phyloP scores from a whole-genome alignment of 1,140 invertebrate genomes.

The Orussus abietinus region DNA sequence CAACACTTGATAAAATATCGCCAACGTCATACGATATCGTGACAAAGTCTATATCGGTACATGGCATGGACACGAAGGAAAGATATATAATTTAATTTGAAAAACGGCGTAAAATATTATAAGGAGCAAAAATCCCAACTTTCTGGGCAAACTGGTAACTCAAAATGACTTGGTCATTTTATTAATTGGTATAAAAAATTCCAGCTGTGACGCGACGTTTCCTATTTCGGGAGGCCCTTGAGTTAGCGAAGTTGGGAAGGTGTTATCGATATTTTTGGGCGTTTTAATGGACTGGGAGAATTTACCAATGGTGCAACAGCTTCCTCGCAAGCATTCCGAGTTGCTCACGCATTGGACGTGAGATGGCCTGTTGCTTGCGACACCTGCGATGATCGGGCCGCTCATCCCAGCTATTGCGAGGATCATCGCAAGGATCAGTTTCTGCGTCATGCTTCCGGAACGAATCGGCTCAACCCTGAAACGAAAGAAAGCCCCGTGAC shows the following conservation, averaged over 20 bases:
- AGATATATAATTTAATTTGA: no score
- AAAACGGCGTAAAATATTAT: no score
- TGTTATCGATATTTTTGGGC: no score
- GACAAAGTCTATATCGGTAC: no score
- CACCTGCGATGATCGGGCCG: background rate
- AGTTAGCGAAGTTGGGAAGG: no score
- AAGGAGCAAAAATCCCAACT: background rate
- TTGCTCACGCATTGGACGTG: slow-evolving; percentile 15
- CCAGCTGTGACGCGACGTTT: no score
- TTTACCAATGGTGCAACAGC: slow-evolving; percentile 26
- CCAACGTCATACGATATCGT: no score
- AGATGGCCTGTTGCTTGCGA: background rate
- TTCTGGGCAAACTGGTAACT: background rate
- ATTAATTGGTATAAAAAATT: background rate
- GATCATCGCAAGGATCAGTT: slow-evolving; percentile 3
- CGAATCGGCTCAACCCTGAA: slow-evolving; percentile 4
- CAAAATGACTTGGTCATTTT: background rate
- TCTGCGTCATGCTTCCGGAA: background rate
- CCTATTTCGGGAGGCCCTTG: no score
- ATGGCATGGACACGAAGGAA: no score
- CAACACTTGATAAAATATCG: no score
- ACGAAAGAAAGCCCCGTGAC: background rate
- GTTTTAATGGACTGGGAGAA: no score
- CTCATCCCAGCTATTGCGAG: background rate
- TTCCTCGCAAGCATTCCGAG: slow-evolving; percentile 14